Conservation (phyloP, 92 coral and sea anemone genomes). For the Meandrina meandrites region DNA sequence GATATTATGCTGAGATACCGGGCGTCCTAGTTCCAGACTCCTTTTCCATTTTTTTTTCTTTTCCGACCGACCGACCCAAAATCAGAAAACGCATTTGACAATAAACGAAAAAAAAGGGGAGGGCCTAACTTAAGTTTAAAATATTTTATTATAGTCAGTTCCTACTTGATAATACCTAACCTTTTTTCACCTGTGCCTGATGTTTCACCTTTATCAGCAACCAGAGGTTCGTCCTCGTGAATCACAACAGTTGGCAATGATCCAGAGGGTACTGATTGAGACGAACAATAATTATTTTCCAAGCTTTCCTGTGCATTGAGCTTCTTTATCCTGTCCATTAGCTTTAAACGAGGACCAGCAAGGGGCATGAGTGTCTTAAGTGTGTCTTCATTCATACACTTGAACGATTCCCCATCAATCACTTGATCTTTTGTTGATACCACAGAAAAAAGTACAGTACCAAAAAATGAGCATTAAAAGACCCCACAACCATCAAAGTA, state of each 20-base stretch:
- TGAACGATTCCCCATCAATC: conserved; percentile 10
- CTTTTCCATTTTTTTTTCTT: no score
- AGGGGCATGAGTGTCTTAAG: conserved; percentile 14
- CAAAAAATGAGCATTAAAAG: no score
- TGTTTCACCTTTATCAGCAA: background rate
- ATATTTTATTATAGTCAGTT: no score
- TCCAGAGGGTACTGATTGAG: background rate
- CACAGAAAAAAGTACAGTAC: no score
- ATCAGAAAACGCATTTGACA: no score
- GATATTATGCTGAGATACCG: no score
- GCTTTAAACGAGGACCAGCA: conserved; percentile 2
- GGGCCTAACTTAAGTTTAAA: no score
- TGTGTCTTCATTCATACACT: conserved; percentile 10
- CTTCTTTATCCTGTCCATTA: background rate
- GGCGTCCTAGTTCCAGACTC: no score
- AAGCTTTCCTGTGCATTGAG: background rate
- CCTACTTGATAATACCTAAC: background rate
- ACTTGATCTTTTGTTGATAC: background rate
- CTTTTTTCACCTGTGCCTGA: background rate
- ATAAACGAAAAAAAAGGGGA: no score
- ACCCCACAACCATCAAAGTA: no score
- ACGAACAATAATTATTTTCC: no score
- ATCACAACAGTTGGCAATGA: background rate
- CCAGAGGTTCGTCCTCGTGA: conserved; percentile 4
- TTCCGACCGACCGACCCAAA: no score